Percentiles rank a stretch among this genome's conserved stretches.
These are phyloP conservation scores for Hybognathus amarus DNA, from an alignment of 2,797 vertebrate species.

Conservation along the genomic window DNA sequence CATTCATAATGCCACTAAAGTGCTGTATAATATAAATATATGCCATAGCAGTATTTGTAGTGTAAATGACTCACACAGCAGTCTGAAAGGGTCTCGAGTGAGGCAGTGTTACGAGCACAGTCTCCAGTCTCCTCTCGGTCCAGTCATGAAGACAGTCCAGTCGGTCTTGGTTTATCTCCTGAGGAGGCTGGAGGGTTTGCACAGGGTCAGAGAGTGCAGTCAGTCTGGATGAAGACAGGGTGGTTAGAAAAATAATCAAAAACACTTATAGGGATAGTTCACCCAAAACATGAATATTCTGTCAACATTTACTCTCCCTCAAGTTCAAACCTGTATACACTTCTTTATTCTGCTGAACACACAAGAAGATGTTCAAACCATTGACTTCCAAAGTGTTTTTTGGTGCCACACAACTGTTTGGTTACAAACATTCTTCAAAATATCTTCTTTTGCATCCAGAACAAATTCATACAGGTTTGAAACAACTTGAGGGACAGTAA, in stretches of 20 bases:
- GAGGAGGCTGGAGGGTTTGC: constrained; percentile 62
- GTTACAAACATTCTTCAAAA: background rate
- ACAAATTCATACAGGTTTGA: background rate
- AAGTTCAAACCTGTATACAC: background rate
- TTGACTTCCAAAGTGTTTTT: background rate
- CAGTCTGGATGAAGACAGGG: constrained; percentile 56
- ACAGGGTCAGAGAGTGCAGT: constrained; percentile 49
- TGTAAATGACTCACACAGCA: constrained; percentile 72
- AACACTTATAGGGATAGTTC: background rate
- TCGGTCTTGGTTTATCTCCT: constrained; percentile 69
- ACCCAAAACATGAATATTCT: background rate
- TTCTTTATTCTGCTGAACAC: background rate
- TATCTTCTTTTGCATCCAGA: background rate
- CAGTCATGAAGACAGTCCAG: constrained; percentile 74
- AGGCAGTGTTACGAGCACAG: constrained; percentile 66
- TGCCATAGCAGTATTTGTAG: background rate
- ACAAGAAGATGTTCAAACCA: background rate
- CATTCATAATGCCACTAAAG: too few species aligned
- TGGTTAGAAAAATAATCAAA: background rate
- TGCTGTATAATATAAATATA: too few species aligned
- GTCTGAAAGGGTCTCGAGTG: constrained; percentile 74
- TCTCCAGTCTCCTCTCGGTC: constrained; percentile 73
- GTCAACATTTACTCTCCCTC: background rate
- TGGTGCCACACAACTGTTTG: background rate
- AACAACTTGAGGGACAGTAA: background rate